Conservation (phyloP, 2,113 vertebrate genomes). For the Sterna hirundo region DNA sequence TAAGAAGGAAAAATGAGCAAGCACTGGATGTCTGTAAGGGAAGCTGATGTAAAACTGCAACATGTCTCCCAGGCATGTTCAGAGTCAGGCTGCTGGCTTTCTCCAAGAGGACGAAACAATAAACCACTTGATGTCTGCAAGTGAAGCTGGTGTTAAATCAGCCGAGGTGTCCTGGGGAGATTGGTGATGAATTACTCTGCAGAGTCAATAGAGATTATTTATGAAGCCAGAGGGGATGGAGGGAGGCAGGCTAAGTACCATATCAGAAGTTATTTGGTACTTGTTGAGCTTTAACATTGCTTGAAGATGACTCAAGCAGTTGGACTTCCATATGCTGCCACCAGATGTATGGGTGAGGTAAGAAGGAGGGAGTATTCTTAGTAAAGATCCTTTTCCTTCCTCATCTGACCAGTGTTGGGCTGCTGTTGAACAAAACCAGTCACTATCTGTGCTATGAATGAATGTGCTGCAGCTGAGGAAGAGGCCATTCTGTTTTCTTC, state of each 20-base stretch:
- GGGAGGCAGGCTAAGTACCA: conserved; percentile 40
- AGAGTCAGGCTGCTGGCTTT: neutral
- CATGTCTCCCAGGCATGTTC: conserved; percentile 48
- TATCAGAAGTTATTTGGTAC: conserved; percentile 62
- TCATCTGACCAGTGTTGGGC: neutral
- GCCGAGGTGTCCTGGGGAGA: conserved; percentile 55
- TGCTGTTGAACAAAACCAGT: neutral
- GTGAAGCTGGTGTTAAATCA: conserved; percentile 67
- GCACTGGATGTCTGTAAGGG: neutral
- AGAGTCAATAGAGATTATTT: conserved; percentile 69
- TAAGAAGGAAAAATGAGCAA: neutral
- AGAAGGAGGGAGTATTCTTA: neutral
- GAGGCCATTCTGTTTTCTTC: neutral
- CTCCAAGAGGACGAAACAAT: conserved; percentile 45
- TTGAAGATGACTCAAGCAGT: conserved; percentile 50
- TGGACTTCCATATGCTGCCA: conserved; percentile 26
- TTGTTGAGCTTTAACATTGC: conserved; percentile 42
- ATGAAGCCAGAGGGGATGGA: conserved; percentile 39
- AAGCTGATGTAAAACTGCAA: conserved; percentile 37
- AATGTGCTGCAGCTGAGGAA: neutral
- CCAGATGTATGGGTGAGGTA: neutral
- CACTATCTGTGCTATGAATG: neutral
- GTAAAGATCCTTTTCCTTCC: neutral
- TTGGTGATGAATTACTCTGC: conserved; percentile 52
- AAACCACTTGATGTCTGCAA: conserved; percentile 61